Conservation (phyloP, 1,140 invertebrate genomes). For the Penaeus japonicus region DNA sequence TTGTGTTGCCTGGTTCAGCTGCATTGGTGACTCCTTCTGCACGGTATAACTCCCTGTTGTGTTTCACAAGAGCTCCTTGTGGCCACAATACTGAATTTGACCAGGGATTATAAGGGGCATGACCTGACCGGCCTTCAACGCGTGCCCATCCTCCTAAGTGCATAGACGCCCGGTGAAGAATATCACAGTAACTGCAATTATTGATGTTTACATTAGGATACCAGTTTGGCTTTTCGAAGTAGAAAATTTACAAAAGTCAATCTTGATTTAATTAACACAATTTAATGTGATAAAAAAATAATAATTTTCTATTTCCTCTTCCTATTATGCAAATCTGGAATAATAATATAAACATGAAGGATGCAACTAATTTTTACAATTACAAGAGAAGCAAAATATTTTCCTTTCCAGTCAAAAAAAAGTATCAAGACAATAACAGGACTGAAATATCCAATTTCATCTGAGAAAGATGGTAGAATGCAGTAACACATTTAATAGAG, state of each 20-base stretch:
- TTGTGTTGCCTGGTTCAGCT: slow-evolving; percentile 83
- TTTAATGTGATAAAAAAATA: not conserved
- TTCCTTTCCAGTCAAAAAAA: not conserved
- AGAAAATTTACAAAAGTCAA: not conserved
- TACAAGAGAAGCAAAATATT: not conserved
- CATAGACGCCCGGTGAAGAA: slow-evolving; percentile 84
- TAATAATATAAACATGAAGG: not conserved
- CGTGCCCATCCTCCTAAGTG: slow-evolving; percentile 88
- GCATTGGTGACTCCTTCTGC: slow-evolving; percentile 79
- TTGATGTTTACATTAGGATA: not conserved
- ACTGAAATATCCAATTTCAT: too few species aligned
- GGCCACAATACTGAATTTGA: slow-evolving; percentile 71
- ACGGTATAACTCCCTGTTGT: slow-evolving; percentile 80
- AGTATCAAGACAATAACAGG: too few species aligned
- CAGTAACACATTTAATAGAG: too few species aligned
- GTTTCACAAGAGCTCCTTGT: slow-evolving; percentile 80
- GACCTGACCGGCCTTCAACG: slow-evolving; percentile 72
- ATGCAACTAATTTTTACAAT: not conserved
- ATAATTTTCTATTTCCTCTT: too few species aligned
- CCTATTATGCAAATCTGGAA: too few species aligned
- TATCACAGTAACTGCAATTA: slow-evolving; percentile 78
- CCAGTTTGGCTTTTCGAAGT: not conserved
- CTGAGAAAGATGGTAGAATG: too few species aligned
- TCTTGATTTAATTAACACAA: not conserved
- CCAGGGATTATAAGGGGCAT: slow-evolving; percentile 71